Evolutionary conservation across 2,113 vertebrate genomes (phyloP).

Genomic region (Argyrosomus japonicus): DNA sequence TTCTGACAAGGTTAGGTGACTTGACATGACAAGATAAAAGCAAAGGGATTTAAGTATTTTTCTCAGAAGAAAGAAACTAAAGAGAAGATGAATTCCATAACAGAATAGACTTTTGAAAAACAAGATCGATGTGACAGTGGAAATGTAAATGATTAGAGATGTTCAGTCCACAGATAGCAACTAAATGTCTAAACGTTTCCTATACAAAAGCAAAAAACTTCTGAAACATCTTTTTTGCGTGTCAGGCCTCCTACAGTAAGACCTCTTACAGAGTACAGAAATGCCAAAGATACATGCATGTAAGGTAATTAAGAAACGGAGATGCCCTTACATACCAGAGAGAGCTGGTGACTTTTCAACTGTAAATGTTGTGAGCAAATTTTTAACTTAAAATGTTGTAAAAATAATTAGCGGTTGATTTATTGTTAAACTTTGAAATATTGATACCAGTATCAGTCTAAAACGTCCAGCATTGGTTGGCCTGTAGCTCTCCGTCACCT

Average conservation of each 20-base stretch:
- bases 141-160: not conserved
- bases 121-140: not conserved
- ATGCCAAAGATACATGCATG: no score
- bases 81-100: not conserved
- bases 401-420: no score
- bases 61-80: not conserved
- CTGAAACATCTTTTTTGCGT: not conserved
- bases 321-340: no score
- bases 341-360: no score
- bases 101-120: not conserved
- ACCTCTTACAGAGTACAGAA: no score
- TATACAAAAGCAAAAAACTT: not conserved
- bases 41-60: not conserved
- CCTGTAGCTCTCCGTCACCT: no score
- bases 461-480: no score
- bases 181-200: not conserved
- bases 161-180: not conserved
- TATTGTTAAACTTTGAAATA: no score
- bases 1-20: constrained; percentile 10
- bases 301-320: no score
- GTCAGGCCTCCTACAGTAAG: not conserved
- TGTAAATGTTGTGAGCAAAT: no score
- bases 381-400: no score
- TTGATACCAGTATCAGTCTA: no score
- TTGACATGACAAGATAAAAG: constrained; percentile 7